Conservation (phyloP, 2,888 invertebrate genomes). For the Sphinx pinastri region DNA sequence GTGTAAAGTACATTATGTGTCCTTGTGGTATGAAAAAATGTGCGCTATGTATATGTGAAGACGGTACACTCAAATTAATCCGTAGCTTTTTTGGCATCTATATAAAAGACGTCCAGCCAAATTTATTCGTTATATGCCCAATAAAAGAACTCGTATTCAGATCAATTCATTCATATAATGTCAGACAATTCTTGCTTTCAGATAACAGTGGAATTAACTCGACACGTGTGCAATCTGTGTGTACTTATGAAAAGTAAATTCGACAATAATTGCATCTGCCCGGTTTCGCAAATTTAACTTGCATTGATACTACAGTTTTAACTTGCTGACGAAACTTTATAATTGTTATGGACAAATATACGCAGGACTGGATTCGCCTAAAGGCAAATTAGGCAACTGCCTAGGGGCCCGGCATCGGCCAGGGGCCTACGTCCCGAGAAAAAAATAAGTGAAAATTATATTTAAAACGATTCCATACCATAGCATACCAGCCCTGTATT, state of each 20-base stretch:
- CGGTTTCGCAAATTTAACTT: not conserved
- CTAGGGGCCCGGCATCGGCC: too few species aligned
- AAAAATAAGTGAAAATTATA: too few species aligned
- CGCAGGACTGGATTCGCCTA: too few species aligned
- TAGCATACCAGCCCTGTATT: too few species aligned
- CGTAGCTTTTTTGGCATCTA: too few species aligned
- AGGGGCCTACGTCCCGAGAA: too few species aligned
- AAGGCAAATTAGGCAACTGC: too few species aligned
- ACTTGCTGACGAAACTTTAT: not conserved
- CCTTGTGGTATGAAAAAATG: too few species aligned
- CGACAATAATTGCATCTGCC: slow-evolving; percentile 29
- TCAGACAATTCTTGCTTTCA: slow-evolving; percentile 14
- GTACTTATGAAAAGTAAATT: slow-evolving; percentile 41
- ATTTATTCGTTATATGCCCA: not conserved
- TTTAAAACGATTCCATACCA: too few species aligned
- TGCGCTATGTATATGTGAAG: too few species aligned
- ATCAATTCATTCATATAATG: slow-evolving; percentile 13
- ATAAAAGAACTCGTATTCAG: not conserved
- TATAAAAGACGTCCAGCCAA: not conserved
- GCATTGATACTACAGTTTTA: not conserved
- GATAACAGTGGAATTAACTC: slow-evolving; percentile 33
- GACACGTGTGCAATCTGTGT: slow-evolving; percentile 33
- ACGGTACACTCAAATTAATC: not conserved
- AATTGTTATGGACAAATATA: too few species aligned
- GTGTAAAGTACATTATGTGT: too few species aligned